phyloP scores from a whole-genome alignment of 2,888 invertebrate genomes.

The Cephus pygmeus region DNA sequence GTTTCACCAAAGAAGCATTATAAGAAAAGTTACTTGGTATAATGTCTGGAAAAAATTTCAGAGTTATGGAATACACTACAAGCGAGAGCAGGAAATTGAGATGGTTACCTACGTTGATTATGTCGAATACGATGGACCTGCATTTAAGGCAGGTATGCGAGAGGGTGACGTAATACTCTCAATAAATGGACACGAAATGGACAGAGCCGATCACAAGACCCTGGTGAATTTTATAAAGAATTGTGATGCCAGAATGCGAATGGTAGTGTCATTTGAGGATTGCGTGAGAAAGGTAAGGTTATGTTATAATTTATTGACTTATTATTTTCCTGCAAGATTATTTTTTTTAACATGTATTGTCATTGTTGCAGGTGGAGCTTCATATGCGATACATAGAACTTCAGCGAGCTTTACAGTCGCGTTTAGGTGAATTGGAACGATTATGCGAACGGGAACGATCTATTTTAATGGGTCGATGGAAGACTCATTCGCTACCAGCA shows the following conservation, averaged over 20 bases:
- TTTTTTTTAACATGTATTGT: neutral
- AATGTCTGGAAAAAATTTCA: constrained; percentile 59
- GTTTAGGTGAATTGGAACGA: constrained; percentile 86
- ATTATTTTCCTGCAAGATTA: neutral
- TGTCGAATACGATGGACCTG: constrained; percentile 92
- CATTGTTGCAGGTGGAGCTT: constrained; percentile 77
- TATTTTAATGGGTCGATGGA: constrained; percentile 87
- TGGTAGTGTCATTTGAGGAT: constrained; percentile 97
- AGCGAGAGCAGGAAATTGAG: constrained; percentile 93
- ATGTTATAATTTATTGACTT: neutral
- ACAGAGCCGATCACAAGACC: constrained; percentile 92
- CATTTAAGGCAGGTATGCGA: constrained; percentile 92
- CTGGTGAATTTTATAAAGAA: constrained; percentile 92
- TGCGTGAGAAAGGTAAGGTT: constrained; percentile 86
- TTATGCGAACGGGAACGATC: constrained; percentile 85
- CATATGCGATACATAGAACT: constrained; percentile 93
- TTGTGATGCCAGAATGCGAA: constrained; percentile 90
- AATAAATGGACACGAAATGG: constrained; percentile 96
- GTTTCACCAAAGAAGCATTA: neutral
- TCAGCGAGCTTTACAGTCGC: constrained; percentile 84
- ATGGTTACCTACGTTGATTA: constrained; percentile 98
- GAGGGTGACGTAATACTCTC: constrained; percentile 97
- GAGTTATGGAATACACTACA: constrained; percentile 97
- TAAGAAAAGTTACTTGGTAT: neutral
- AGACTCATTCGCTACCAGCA: constrained; percentile 88